These are phyloP conservation scores for Pogonus chalceus DNA, from an alignment of 1,140 invertebrate genomes.

Conservation along the genomic window DNA sequence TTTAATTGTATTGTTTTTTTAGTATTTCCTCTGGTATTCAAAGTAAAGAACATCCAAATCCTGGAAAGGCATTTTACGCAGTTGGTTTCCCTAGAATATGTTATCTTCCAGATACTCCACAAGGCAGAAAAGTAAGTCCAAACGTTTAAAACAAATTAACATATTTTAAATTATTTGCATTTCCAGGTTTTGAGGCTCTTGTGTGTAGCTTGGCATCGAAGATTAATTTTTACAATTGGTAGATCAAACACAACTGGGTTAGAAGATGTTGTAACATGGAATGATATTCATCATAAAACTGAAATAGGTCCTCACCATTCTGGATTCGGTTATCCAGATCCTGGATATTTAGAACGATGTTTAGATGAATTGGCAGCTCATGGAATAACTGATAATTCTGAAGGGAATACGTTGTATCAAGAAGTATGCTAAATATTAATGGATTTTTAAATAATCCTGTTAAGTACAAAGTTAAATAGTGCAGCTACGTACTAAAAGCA, in stretches of 20 bases:
- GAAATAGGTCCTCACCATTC: conserved; percentile 51
- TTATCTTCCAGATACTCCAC: conserved; percentile 67
- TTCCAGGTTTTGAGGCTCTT: conserved; percentile 49
- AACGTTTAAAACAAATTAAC: conserved; percentile 2
- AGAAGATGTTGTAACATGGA: conserved; percentile 85
- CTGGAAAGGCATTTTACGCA: conserved; percentile 72
- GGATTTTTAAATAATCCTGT: too few relatives aligned
- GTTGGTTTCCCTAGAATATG: conserved; percentile 75
- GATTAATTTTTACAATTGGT: conserved; percentile 78
- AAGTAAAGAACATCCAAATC: conserved; percentile 66
- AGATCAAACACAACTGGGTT: conserved; percentile 79
- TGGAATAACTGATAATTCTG: conserved; percentile 46
- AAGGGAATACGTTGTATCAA: conserved; percentile 25
- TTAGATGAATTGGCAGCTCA: conserved; percentile 59
- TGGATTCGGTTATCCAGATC: conserved; percentile 66
- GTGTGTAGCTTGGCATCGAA: conserved; percentile 69
- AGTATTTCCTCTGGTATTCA: conserved; percentile 79
- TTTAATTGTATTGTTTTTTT: conserved; percentile 25
- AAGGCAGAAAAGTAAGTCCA: conserved; percentile 50
- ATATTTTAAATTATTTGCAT: neutral
- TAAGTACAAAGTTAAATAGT: too few relatives aligned
- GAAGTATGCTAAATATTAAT: conserved; percentile 25
- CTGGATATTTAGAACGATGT: conserved; percentile 62
- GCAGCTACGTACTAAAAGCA: too few relatives aligned
- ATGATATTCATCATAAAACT: conserved; percentile 83